phyloP scores from a whole-genome alignment of 2,113 vertebrate genomes.

The Stomatorhinus ivindoensis region DNA sequence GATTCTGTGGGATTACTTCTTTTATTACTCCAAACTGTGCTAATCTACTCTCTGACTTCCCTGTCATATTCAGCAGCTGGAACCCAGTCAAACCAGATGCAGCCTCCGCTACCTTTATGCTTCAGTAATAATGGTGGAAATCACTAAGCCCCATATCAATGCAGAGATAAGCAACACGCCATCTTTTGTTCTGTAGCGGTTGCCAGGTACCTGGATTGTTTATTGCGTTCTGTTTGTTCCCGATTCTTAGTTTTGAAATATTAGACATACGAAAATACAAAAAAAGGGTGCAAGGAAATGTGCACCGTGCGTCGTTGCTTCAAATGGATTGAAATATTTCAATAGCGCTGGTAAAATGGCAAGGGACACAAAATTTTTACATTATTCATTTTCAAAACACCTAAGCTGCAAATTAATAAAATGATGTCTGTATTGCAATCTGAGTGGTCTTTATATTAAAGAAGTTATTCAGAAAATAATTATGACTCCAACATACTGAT shows the following conservation, averaged over 20 bases:
- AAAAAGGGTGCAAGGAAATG: background rate
- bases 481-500: background rate
- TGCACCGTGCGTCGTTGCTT: background rate
- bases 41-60: constrained; percentile 32
- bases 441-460: background rate
- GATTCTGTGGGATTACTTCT: constrained; percentile 39
- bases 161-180: constrained; percentile 30
- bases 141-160: constrained; percentile 29
- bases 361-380: background rate
- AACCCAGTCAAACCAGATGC: constrained; percentile 31
- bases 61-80: constrained; percentile 23
- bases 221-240: constrained; percentile 11
- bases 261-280: background rate
- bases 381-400: background rate
- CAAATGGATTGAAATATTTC: background rate
- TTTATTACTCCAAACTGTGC: constrained; percentile 35
- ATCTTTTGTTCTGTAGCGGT: constrained; percentile 19
- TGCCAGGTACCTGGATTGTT: constrained; percentile 24
- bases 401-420: background rate
- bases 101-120: constrained; percentile 29
- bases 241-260: constrained; percentile 3
- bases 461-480: background rate
- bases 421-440: background rate
- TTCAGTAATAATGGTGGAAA: constrained; percentile 28
- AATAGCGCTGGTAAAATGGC: background rate